Conservation (phyloP, 2,888 invertebrate genomes). For the Machimus atricapillus region DNA sequence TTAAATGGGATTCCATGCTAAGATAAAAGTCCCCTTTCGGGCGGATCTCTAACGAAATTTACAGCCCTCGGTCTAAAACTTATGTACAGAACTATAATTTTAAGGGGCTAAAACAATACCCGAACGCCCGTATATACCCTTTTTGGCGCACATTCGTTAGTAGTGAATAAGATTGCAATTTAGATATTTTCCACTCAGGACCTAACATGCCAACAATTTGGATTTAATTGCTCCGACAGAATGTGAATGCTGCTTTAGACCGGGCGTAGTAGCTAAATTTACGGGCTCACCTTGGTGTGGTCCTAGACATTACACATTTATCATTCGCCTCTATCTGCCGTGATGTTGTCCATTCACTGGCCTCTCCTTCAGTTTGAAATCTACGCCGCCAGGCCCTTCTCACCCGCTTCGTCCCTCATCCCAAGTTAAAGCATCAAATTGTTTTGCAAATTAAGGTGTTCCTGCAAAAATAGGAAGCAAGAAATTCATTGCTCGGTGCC, state of each 20-base stretch:
- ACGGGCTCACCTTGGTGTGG: slow-evolving; percentile 26
- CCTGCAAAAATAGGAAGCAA: background rate
- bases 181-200: slow-evolving; percentile 44
- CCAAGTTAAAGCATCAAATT: slow-evolving; percentile 3
- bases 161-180: slow-evolving; percentile 46
- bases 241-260: slow-evolving; percentile 27
- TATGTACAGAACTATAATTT: slow-evolving; percentile 43
- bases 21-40: slow-evolving; percentile 35
- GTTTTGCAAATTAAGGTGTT: slow-evolving; percentile 29
- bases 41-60: slow-evolving; percentile 39
- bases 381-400: background rate
- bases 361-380: slow-evolving; percentile 1
- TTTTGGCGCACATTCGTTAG: slow-evolving; percentile 30
- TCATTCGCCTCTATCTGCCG: slow-evolving; percentile 11
- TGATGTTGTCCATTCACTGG: slow-evolving; percentile 32
- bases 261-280: background rate
- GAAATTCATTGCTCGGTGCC: background rate
- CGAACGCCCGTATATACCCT: slow-evolving; percentile 40
- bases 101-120: slow-evolving; percentile 37
- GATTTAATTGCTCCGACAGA: slow-evolving; percentile 45
- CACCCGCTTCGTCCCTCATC: background rate
- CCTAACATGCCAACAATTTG: slow-evolving; percentile 46
- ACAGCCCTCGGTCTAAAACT: slow-evolving; percentile 34
- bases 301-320: slow-evolving; percentile 22
- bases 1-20: slow-evolving; percentile 34